Evolutionary conservation across 2,113 vertebrate species (phyloP).

Genomic region (Aegithalos caudatus): DNA sequence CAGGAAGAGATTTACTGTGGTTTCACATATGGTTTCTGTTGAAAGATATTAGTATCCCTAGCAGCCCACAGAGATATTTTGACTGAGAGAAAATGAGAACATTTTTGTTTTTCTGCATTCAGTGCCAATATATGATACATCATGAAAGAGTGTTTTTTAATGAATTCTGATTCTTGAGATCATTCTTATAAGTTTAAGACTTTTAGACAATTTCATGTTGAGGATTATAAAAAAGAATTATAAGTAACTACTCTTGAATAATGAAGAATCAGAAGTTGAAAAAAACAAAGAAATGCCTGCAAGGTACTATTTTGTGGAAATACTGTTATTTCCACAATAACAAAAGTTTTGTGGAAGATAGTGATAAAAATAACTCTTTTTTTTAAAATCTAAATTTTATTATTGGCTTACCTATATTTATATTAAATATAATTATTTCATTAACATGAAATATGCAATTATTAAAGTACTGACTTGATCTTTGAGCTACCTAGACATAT

Average conservation of each 20-base stretch:
- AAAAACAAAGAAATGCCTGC: background rate
- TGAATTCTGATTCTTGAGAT: background rate
- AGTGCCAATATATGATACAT: background rate
- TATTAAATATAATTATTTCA: background rate
- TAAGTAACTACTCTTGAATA: background rate
- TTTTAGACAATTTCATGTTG: background rate
- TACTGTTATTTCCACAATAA: background rate
- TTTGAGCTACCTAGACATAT: background rate
- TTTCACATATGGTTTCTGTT: background rate
- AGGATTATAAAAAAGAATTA: background rate
- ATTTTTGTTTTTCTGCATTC: background rate
- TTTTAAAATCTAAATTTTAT: background rate
- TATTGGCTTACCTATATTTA: background rate
- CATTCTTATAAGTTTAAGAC: background rate
- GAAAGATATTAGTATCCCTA: background rate
- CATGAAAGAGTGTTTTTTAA: background rate
- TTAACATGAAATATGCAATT: background rate
- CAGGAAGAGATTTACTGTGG: background rate
- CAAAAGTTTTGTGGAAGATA: background rate
- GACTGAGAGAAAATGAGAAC: background rate
- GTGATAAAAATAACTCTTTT: fast-evolving
- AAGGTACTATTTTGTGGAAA: background rate
- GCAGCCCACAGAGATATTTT: background rate
- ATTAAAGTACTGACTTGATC: background rate
- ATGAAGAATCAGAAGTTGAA: background rate